Conservation (phyloP, 2,113 vertebrate species). For the Aspidoscelis tigris region DNA sequence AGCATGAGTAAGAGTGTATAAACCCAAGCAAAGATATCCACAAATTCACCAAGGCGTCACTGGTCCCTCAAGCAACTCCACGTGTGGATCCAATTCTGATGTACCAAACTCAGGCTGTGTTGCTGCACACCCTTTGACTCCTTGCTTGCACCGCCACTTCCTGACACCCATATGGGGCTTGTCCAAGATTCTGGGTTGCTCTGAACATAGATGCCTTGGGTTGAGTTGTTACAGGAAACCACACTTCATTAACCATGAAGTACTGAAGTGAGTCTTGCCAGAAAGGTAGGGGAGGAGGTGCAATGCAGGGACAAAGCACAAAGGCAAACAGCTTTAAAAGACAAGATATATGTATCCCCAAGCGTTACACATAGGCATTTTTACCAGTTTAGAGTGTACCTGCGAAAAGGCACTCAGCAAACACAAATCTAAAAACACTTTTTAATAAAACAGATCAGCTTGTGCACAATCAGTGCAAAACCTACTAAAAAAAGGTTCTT, state of each 20-base stretch:
- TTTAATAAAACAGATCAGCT: background rate
- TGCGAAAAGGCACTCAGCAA: conserved; percentile 20
- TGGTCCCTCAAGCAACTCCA: background rate
- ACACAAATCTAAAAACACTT: conserved; percentile 2
- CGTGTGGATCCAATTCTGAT: background rate
- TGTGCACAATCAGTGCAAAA: background rate
- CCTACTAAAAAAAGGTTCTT: background rate
- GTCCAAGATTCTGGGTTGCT: background rate
- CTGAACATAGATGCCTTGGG: background rate
- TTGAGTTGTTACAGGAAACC: background rate
- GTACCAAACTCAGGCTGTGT: background rate
- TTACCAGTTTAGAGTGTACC: background rate
- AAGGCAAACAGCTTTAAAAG: background rate
- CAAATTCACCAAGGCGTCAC: background rate
- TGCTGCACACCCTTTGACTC: too few species aligned
- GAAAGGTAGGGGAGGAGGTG: background rate
- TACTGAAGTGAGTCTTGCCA: background rate
- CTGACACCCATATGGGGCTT: background rate
- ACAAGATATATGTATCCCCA: background rate
- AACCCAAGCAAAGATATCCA: conserved; percentile 7
- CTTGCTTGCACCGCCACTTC: background rate
- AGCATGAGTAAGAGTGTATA: background rate
- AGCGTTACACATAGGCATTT: background rate
- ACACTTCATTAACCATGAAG: background rate
- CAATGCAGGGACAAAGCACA: background rate